Conservation (phyloP, 64 coral and sea anemone species). For the Exaiptasia diaphana region DNA sequence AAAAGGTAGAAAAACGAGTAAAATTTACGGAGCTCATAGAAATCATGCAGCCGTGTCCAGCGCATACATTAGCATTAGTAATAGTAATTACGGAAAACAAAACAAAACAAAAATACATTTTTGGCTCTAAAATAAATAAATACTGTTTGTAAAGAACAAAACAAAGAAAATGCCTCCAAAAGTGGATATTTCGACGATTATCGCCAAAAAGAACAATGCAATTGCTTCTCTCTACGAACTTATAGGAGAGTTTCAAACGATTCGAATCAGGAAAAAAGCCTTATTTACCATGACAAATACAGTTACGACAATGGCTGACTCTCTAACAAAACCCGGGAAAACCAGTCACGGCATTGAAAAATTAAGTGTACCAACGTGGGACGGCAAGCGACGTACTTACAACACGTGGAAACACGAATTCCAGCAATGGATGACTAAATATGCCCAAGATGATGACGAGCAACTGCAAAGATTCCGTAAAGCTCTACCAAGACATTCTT, state of each 20-base stretch:
- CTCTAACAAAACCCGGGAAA: not conserved
- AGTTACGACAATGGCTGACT: not conserved
- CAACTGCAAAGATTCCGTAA: constrained; percentile 58
- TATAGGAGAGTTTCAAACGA: constrained; percentile 57
- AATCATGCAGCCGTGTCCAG: no score
- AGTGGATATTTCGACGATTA: constrained; percentile 29
- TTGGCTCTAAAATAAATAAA: no score
- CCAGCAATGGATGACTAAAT: constrained; percentile 58
- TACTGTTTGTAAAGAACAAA: no score
- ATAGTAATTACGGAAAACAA: no score
- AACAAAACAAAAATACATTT: no score
- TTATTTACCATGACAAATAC: not conserved
- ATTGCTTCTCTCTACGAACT: constrained; percentile 36
- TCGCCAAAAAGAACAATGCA: constrained; percentile 39
- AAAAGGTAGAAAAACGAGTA: no score
- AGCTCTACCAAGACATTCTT: constrained; percentile 51
- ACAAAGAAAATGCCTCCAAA: constrained; percentile 39
- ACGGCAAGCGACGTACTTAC: constrained; percentile 46
- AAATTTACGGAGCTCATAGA: no score
- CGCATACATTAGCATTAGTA: no score
- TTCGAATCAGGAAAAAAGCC: not conserved
- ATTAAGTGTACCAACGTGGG: constrained; percentile 49
- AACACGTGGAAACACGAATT: constrained; percentile 50
- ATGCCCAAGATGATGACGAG: constrained; percentile 56
- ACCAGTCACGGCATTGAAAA: not conserved